Base-by-base conservation (phyloP, 2,888 invertebrate species). In the Rhodophaea formosa region DNA sequence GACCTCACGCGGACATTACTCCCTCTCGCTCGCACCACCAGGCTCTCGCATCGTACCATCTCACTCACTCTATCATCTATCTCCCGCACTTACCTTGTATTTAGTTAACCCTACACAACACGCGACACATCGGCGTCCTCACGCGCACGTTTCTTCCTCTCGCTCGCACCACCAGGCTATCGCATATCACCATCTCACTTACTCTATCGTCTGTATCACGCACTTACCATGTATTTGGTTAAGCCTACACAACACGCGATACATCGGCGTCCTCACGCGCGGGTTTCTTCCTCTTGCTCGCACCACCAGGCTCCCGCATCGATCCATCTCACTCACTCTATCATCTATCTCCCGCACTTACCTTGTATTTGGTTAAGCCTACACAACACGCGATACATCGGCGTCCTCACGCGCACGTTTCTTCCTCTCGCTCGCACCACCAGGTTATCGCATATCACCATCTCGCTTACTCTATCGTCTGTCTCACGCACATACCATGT, bases 41-140 rank as follows among this genome's bases (percentile, higher is more conserved):
- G 96, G 57, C 94, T 95, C 57, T 98, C 98, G 73, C 95, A 93
- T 68, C 95, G 95, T 62, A 98, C 95, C 72, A 99, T 92, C n/a
- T n/a, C n/a, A n/a, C n/a, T n/a, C n/a, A n/a, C n/a, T n/a, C n/a
- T n/a, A n/a, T n/a, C n/a, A n/a, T n/a, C n/a, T n/a, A n/a, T n/a
- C n/a, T n/a, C n/a, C n/a, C n/a, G n/a, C 93, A 59, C 77, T 83
- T 77, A 96, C 97, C 97, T 85, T 97, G 96, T 42, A 98, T 92
- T 78, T 96, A 95, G 84, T 98, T 98, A 16, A 99, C 92, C 72
- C 95, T 94, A 59, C 98, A 93, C 61, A 99, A 87, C 39, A 98
- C 97, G 77, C 96, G 94, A 80, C 98, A 99, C 79, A 97, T 95
- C 6, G 99, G 99, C 45, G 98, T 98, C 80, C 97, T 95, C 55